These are phyloP conservation scores for Chaenodraco wilsoni DNA, from an alignment of 2,797 vertebrate species.

Conservation along the genomic window DNA sequence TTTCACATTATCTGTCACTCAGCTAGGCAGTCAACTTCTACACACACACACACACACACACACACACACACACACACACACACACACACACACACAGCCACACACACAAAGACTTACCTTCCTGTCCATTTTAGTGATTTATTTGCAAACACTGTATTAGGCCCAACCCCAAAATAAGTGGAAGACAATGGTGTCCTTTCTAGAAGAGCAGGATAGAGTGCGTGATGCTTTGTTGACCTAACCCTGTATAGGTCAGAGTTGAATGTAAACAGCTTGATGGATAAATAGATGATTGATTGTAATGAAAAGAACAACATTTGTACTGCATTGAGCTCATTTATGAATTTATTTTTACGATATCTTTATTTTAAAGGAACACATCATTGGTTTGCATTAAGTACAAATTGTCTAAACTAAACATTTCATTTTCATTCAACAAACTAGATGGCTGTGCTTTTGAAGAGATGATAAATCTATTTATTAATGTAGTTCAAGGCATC, in stretches of 20 bases:
- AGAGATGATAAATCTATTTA: neutral
- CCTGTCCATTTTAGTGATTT: slow-evolving; percentile 35
- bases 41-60: slow-evolving; percentile 46
- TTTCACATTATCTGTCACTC: slow-evolving; percentile 78
- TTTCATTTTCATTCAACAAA: neutral
- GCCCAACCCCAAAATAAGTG: slow-evolving; percentile 11
- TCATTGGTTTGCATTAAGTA: slow-evolving; percentile 1
- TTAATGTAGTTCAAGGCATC: neutral
- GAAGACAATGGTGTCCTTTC: slow-evolving; percentile 25
- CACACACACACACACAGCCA: slow-evolving; percentile 31
- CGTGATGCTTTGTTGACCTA: slow-evolving; percentile 24
- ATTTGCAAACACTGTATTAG: slow-evolving; percentile 26
- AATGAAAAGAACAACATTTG: neutral
- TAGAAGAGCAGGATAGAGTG: slow-evolving; percentile 18
- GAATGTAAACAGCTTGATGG: neutral
- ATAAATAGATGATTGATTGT: slow-evolving; percentile 1
- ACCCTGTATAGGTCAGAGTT: slow-evolving; percentile 7
- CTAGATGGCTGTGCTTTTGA: neutral
- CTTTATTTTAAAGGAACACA: neutral
- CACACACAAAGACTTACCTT: slow-evolving; percentile 17
- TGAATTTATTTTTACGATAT: neutral
- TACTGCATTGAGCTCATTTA: neutral
- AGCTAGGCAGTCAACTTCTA: slow-evolving; percentile 58
- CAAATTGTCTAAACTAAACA: neutral
- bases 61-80: slow-evolving; percentile 5